Evolutionary conservation across 2,113 vertebrate species (phyloP).

Genomic region (Halichoeres trimaculatus): DNA sequence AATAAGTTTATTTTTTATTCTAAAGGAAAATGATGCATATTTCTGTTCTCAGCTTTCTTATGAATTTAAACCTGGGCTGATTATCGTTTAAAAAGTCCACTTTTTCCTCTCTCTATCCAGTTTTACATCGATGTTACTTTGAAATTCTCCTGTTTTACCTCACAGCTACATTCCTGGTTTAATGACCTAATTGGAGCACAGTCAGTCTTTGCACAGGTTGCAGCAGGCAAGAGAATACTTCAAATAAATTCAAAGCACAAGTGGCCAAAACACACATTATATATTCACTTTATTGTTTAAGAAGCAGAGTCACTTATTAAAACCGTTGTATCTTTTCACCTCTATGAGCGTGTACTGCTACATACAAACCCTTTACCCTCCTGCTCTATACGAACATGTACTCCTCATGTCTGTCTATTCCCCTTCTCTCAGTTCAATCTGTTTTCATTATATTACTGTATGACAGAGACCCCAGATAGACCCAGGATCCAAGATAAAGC

Average conservation of each 20-base stretch:
- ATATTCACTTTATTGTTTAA: slow-evolving; percentile 7
- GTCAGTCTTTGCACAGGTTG: not conserved
- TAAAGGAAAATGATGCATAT: too few relatives aligned
- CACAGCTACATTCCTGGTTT: not conserved
- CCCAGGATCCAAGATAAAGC: slow-evolving; percentile 56
- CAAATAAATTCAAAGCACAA: slow-evolving; percentile 20
- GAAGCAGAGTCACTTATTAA: slow-evolving; percentile 4
- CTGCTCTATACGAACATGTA: not conserved
- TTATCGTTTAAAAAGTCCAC: too few relatives aligned
- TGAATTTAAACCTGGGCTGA: too few relatives aligned
- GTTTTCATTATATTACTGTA: slow-evolving; percentile 46
- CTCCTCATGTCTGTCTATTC: slow-evolving; percentile 1
- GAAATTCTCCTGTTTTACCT: not conserved
- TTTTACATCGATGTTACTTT: not conserved
- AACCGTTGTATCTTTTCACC: not conserved
- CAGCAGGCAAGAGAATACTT: not conserved
- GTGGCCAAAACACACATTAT: slow-evolving; percentile 19
- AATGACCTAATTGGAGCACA: not conserved
- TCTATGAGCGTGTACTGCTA: not conserved
- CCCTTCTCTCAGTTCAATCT: not conserved
- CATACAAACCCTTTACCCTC: not conserved
- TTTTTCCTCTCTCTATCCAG: not conserved
- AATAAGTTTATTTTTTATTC: too few relatives aligned
- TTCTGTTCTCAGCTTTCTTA: too few relatives aligned
- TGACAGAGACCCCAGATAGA: slow-evolving; percentile 40